Percentiles rank a stretch among this genome's conserved stretches.
These are phyloP conservation scores for Drosophila paramelanica DNA, from an alignment of 2,888 invertebrate species.

Conservation along the genomic window DNA sequence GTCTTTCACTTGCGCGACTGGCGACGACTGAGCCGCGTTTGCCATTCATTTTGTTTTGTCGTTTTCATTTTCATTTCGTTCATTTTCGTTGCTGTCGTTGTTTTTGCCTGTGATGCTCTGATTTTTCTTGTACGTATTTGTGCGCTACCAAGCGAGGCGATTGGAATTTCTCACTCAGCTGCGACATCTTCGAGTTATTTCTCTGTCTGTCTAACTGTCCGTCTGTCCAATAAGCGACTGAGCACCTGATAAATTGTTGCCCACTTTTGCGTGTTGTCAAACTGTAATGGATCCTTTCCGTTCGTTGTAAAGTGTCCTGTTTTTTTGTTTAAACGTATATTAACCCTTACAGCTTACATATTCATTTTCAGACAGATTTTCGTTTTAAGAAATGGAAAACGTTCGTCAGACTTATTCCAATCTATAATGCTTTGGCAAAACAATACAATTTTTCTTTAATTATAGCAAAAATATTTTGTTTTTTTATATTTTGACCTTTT, in stretches of 20 bases:
- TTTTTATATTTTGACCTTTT: too few species aligned
- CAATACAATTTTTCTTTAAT: too few species aligned
- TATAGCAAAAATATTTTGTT: too few species aligned
- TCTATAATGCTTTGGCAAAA: too few species aligned
- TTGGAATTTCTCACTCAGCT: constrained; percentile 63
- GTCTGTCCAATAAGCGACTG: constrained; percentile 30
- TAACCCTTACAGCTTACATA: constrained; percentile 2
- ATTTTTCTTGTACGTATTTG: constrained; percentile 34
- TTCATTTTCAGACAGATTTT: not conserved
- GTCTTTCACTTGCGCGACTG: constrained; percentile 77
- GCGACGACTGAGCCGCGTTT: constrained; percentile 75
- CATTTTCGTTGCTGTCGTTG: not conserved
- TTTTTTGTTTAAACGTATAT: not conserved
- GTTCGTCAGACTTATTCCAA: too few species aligned
- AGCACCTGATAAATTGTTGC: constrained; percentile 63
- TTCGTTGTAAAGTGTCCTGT: not conserved
- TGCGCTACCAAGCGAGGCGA: constrained; percentile 53
- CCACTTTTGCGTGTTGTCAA: constrained; percentile 46
- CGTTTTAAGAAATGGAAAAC: too few species aligned
- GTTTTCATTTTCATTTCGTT: constrained; percentile 44
- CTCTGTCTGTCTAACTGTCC: constrained; percentile 21
- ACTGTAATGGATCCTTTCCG: constrained; percentile 28
- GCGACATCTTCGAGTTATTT: constrained; percentile 27
- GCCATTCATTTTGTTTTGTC: constrained; percentile 75
- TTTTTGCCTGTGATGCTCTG: constrained; percentile 19